phyloP scores from a whole-genome alignment of 2,113 vertebrate species.

The Rhinolophus ferrumequinum region DNA sequence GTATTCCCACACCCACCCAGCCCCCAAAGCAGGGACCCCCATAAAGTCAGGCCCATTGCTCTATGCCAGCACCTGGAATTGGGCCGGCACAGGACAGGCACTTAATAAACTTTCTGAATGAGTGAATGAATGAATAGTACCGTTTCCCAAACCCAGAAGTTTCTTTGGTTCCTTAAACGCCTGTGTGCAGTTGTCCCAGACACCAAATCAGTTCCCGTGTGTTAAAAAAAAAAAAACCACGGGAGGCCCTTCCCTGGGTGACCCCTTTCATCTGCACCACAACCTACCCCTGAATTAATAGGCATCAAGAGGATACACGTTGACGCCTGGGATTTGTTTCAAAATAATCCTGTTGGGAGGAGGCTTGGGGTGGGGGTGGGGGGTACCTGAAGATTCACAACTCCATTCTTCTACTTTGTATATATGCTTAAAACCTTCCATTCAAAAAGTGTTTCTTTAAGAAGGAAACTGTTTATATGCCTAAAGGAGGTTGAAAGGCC shows the following conservation, averaged over 20 bases:
- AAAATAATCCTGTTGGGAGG: background rate
- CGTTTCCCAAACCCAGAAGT: background rate
- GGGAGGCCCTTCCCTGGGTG: too few species aligned
- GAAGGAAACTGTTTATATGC: background rate
- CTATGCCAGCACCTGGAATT: background rate
- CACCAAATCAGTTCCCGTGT: fast-evolving
- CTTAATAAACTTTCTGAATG: background rate
- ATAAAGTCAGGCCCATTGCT: background rate
- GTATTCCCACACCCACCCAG: fast-evolving
- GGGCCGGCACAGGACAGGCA: background rate
- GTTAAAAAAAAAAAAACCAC: too few species aligned
- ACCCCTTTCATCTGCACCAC: background rate
- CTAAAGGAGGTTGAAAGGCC: background rate
- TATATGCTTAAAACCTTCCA: background rate
- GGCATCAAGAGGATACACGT: fast-evolving
- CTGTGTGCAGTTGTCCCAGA: background rate
- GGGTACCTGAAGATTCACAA: fast-evolving
- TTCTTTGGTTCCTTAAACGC: background rate
- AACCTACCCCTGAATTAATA: fast-evolving
- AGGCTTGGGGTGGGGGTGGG: fast-evolving
- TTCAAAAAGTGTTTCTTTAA: background rate
- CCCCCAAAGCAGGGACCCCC: background rate
- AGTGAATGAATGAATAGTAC: too few species aligned
- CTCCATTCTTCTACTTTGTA: background rate
- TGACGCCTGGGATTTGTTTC: background rate